Evolutionary conservation across 1,140 invertebrate species (phyloP).

Genomic region (Drosophila mayri): DNA sequence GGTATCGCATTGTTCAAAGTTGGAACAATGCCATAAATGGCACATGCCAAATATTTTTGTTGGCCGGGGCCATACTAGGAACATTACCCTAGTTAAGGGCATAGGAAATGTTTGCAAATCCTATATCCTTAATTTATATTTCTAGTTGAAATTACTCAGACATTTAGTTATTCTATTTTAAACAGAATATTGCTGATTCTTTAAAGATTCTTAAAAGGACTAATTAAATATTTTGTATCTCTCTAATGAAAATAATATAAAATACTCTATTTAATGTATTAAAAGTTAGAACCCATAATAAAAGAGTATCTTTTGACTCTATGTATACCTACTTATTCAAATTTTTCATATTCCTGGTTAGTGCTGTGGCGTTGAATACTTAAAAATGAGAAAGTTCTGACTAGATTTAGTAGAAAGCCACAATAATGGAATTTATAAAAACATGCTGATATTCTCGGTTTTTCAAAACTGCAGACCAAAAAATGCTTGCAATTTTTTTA

Average conservation of each 20-base stretch:
- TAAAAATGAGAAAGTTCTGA: neutral
- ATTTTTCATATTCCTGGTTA: neutral
- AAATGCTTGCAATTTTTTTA: neutral
- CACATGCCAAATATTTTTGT: constrained; percentile 80
- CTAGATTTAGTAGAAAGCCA: neutral
- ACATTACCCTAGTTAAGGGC: constrained; percentile 27
- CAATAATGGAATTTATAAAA: neutral
- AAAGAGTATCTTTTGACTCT: neutral
- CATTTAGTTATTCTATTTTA: neutral
- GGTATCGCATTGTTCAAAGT: constrained; percentile 69
- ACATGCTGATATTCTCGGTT: neutral
- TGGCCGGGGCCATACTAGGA: constrained; percentile 15
- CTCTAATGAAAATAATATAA: neutral
- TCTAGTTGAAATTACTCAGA: neutral
- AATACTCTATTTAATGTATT: no score
- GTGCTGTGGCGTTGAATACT: neutral
- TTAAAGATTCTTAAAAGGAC: neutral
- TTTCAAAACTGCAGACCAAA: neutral
- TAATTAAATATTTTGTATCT: no score
- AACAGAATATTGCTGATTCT: neutral
- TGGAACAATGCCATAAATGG: constrained; percentile 80
- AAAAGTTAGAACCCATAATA: no score
- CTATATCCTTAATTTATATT: neutral
- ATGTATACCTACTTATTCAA: no score
- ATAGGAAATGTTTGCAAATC: neutral